These are phyloP conservation scores for Ptilodon capucinus DNA, from an alignment of 2,888 invertebrate species.

Conservation along the genomic window DNA sequence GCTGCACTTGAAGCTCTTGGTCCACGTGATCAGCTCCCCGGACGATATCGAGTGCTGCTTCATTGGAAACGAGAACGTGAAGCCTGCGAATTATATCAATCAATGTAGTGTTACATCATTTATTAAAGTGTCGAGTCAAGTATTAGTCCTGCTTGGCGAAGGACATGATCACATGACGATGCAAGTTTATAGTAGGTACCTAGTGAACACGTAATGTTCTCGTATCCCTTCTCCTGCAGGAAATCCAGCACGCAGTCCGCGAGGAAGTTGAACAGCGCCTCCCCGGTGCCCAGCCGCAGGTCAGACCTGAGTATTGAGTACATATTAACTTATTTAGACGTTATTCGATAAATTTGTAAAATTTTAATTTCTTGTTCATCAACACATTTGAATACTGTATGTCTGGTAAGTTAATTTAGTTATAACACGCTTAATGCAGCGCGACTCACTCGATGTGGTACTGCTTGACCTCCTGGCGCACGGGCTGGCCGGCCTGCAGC, in stretches of 20 bases:
- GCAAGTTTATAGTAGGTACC: slow-evolving; percentile 55
- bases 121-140: too few relatives aligned
- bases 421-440: too few relatives aligned
- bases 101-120: too few relatives aligned
- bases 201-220: slow-evolving; percentile 82
- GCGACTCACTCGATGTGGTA: slow-evolving; percentile 77
- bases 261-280: slow-evolving; percentile 87
- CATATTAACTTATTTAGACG: not conserved
- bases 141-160: too few relatives aligned
- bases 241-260: slow-evolving; percentile 89
- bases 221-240: slow-evolving; percentile 83
- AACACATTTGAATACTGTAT: too few relatives aligned
- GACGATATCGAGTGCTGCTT: slow-evolving; percentile 87
- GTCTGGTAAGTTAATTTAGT: too few relatives aligned
- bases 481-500: slow-evolving; percentile 78
- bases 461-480: slow-evolving; percentile 84
- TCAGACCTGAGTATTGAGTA: slow-evolving; percentile 66
- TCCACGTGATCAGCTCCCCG: slow-evolving; percentile 92
- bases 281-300: slow-evolving; percentile 84
- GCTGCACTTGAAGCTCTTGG: slow-evolving; percentile 90
- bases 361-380: too few relatives aligned
- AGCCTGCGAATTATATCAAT: slow-evolving; percentile 78
- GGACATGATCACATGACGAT: too few relatives aligned
- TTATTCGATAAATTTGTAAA: not conserved
- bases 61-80: slow-evolving; percentile 94